Conservation (phyloP, 2,888 invertebrate genomes). For the Volucella zonaria region DNA sequence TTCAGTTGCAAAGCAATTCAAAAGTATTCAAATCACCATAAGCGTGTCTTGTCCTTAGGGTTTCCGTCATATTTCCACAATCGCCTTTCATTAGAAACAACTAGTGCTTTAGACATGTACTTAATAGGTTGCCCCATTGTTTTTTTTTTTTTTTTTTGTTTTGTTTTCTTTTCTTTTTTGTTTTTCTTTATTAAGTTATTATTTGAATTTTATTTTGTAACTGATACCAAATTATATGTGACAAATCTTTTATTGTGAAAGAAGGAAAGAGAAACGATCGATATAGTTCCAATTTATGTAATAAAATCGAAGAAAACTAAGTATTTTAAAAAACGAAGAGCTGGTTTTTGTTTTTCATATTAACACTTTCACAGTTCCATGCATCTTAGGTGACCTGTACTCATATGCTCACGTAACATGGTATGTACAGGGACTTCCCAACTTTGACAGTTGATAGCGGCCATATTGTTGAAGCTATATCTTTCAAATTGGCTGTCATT, state of each 20-base stretch:
- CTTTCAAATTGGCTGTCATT: too few relatives aligned
- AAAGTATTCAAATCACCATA: constrained; percentile 50
- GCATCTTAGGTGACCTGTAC: neutral
- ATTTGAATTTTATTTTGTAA: constrained; percentile 63
- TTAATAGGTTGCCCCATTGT: constrained; percentile 45
- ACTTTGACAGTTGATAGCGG: too few relatives aligned
- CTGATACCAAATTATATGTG: constrained; percentile 71
- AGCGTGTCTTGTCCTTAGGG: constrained; percentile 55
- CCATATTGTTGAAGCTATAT: too few relatives aligned
- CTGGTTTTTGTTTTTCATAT: neutral
- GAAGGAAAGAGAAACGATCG: constrained; percentile 32
- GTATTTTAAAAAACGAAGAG: constrained; percentile 25
- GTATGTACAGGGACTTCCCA: too few relatives aligned
- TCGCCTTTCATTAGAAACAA: constrained; percentile 43
- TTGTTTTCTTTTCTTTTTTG: constrained; percentile 34
- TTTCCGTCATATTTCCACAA: constrained; percentile 19
- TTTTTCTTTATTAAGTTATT: constrained; percentile 25
- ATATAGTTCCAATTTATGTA: constrained; percentile 63
- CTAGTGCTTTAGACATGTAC: constrained; percentile 61
- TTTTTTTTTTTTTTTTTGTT: constrained; percentile 27
- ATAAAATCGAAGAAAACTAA: constrained; percentile 43
- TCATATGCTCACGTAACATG: too few relatives aligned
- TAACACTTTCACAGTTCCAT: neutral
- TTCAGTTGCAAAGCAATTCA: constrained; percentile 10
- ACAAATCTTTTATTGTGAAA: constrained; percentile 67